These are phyloP conservation scores for Chloebia gouldiae DNA, from an alignment of 2,113 vertebrate species.

Conservation along the genomic window DNA sequence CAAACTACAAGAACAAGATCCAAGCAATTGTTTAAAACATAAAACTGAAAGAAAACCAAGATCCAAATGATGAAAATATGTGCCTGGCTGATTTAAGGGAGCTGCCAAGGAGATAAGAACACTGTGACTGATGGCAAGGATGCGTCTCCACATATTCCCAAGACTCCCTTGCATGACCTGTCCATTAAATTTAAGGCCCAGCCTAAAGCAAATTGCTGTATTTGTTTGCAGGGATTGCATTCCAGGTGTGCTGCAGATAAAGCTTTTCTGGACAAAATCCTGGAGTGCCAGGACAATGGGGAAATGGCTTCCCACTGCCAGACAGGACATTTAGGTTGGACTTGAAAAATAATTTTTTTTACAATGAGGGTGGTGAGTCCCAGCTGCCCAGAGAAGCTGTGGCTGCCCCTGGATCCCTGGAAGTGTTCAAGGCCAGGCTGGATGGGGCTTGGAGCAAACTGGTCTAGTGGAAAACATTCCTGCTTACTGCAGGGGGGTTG, in stretches of 20 bases:
- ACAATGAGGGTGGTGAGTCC: background rate
- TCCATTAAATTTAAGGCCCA: background rate
- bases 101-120: background rate
- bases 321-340: background rate
- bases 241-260: background rate
- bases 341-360: background rate
- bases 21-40: background rate
- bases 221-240: background rate
- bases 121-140: fast-evolving
- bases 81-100: background rate
- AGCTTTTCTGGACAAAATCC: background rate
- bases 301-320: background rate
- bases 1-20: background rate
- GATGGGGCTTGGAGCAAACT: background rate
- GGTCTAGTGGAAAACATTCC: background rate
- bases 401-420: background rate
- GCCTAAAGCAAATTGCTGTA: background rate
- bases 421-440: background rate
- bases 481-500: background rate
- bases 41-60: background rate
- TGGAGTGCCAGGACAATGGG: background rate
- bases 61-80: background rate
- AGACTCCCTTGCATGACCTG: too few relatives aligned
- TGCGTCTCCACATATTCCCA: fast-evolving
- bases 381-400: background rate